Conservation (phyloP, 2,113 vertebrate species). For the Megatriorchis doriae region DNA sequence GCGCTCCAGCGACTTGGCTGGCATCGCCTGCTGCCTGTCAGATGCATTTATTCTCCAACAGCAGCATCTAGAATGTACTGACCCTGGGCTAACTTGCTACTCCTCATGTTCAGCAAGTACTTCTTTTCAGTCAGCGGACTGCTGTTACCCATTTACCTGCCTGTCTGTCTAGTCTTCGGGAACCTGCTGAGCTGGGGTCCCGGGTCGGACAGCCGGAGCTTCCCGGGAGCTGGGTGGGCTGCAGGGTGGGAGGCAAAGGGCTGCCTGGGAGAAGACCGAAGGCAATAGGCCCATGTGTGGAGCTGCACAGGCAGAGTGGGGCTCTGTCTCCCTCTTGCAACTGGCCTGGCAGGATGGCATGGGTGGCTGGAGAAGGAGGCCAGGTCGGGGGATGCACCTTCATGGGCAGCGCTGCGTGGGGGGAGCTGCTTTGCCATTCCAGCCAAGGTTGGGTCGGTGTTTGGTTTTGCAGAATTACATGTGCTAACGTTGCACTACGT, state of each 20-base stretch:
- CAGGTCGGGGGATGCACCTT: not conserved
- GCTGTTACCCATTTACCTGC: rapidly evolving
- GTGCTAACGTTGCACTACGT: not conserved
- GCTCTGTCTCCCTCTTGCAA: not conserved
- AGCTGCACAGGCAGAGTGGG: not conserved
- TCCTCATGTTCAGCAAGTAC: not conserved
- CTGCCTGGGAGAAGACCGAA: rapidly evolving
- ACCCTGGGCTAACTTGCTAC: not conserved
- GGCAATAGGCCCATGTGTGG: not conserved
- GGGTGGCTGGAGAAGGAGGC: not conserved
- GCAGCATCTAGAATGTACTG: not conserved
- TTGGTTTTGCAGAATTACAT: not conserved
- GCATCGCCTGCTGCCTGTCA: not conserved
- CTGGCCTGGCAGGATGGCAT: rapidly evolving
- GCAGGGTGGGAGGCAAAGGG: not conserved
- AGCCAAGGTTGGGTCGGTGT: not conserved
- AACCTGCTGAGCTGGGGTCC: not conserved
- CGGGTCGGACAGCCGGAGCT: rapidly evolving
- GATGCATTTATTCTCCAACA: not conserved
- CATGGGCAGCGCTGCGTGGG: rapidly evolving
- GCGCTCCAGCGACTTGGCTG: not conserved
- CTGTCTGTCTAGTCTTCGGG: rapidly evolving
- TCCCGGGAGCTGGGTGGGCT: not conserved
- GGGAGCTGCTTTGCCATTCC: not conserved
- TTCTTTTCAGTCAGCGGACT: not conserved